phyloP scores from a whole-genome alignment of 2,888 invertebrate species.

The Tridacna gigas region DNA sequence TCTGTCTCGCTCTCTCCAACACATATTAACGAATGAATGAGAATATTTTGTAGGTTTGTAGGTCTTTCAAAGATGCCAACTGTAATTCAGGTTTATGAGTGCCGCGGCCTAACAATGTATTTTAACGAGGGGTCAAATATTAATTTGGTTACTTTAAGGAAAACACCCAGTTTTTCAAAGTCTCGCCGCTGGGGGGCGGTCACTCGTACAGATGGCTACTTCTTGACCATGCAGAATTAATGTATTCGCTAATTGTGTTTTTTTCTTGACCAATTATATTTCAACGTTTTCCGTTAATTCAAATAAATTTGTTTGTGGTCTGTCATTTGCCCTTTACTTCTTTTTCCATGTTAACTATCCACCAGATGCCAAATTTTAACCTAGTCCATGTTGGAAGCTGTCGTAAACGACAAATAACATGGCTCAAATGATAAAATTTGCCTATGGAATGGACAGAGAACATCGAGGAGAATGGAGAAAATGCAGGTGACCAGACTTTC shows the following conservation, averaged over 20 bases:
- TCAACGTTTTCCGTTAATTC: not conserved
- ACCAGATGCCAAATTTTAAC: no score
- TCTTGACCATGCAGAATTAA: constrained; percentile 30
- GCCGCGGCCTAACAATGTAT: constrained; percentile 19
- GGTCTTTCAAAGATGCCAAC: no score
- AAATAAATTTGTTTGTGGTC: not conserved
- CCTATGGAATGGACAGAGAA: no score
- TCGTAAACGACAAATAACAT: no score
- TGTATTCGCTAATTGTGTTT: constrained; percentile 25
- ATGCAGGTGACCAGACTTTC: no score
- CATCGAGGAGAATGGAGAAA: no score
- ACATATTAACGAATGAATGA: no score
- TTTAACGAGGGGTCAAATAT: constrained; percentile 44
- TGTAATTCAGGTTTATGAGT: not conserved
- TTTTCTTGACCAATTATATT: constrained; percentile 25
- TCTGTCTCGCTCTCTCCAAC: no score
- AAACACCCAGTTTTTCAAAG: constrained; percentile 20
- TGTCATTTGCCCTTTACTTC: not conserved
- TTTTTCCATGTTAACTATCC: no score
- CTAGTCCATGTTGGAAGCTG: no score
- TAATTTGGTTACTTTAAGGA: constrained; percentile 47
- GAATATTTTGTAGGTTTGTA: no score
- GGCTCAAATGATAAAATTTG: no score
- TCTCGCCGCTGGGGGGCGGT: constrained; percentile 36
- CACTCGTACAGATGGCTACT: constrained; percentile 34